phyloP scores from a whole-genome alignment of 2,888 invertebrate species.

The Salpingus planirostris region DNA sequence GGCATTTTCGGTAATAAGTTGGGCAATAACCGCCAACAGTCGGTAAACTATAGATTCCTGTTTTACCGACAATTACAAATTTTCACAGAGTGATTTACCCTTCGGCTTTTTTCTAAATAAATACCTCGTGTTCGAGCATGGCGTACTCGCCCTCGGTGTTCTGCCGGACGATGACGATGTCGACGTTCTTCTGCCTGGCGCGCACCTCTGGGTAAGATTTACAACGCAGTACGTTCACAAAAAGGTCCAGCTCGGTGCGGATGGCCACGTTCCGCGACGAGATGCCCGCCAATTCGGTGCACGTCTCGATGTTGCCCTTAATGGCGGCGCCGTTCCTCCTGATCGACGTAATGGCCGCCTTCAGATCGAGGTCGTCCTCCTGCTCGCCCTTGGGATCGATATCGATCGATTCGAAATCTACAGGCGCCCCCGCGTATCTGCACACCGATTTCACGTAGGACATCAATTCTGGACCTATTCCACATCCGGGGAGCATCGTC shows the following conservation, averaged over 20 bases:
- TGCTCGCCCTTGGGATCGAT: conserved; percentile 9
- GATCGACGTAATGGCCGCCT: conserved; percentile 27
- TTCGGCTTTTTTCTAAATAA: too few species aligned
- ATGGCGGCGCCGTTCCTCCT: conserved; percentile 31
- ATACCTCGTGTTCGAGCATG: conserved; percentile 54
- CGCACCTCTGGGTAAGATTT: conserved; percentile 46
- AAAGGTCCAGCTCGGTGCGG: conserved; percentile 47
- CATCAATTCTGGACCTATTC: conserved; percentile 34
- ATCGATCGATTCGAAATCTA: conserved; percentile 33
- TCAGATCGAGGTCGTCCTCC: conserved; percentile 15
- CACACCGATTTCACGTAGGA: conserved; percentile 28
- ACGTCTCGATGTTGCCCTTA: conserved; percentile 20
- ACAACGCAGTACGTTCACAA: conserved; percentile 48
- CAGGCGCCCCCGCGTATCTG: conserved; percentile 26
- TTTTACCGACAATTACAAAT: too few species aligned
- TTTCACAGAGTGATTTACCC: too few species aligned
- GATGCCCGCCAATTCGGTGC: background rate
- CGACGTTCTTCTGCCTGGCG: conserved; percentile 32
- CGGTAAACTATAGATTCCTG: too few species aligned
- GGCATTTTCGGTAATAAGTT: too few species aligned
- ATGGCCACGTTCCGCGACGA: conserved; percentile 44
- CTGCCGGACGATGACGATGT: conserved; percentile 52
- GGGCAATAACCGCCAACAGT: too few species aligned
- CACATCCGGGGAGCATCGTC: conserved; percentile 26
- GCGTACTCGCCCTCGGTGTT: conserved; percentile 60